Conservation (phyloP, 2,888 invertebrate genomes). For the Dendrolimus pini region DNA sequence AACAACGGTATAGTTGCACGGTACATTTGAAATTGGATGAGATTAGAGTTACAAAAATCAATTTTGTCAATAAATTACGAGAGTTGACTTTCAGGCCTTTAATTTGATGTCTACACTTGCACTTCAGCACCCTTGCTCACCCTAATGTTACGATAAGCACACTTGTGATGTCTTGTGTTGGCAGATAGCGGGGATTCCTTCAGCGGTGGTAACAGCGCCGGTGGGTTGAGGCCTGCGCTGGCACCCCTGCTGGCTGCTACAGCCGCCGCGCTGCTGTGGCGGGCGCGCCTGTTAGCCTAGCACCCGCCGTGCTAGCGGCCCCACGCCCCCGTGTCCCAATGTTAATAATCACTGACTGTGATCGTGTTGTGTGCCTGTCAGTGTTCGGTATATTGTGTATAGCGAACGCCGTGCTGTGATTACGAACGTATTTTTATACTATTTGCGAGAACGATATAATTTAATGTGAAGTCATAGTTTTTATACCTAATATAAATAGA, state of each 20-base stretch:
- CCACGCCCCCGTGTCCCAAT: slow-evolving; percentile 3
- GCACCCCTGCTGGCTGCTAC: slow-evolving; percentile 12
- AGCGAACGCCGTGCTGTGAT: slow-evolving; percentile 63
- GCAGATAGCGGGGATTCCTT: slow-evolving; percentile 7
- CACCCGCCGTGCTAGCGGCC: slow-evolving; percentile 22
- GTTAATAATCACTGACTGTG: slow-evolving; percentile 50
- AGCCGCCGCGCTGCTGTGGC: slow-evolving; percentile 11
- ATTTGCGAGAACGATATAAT: slow-evolving; percentile 67
- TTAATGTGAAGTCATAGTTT: slow-evolving; percentile 76
- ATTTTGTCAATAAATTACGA: not conserved
- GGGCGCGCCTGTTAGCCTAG: not conserved
- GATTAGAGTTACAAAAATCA: too few species aligned
- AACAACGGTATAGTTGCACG: too few species aligned
- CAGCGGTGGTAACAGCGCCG: not conserved
- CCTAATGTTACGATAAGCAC: slow-evolving; percentile 2
- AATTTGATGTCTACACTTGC: not conserved
- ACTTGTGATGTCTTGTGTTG: slow-evolving; percentile 4
- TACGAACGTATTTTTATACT: slow-evolving; percentile 63
- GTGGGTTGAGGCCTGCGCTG: not conserved
- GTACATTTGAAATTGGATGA: too few species aligned
- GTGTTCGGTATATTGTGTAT: slow-evolving; percentile 64
- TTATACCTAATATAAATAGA: slow-evolving; percentile 76
- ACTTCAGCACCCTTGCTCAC: slow-evolving; percentile 3
- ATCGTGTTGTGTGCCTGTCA: slow-evolving; percentile 55
- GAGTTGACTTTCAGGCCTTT: not conserved